Evolutionary conservation across 2,888 invertebrate species (phyloP).

Genomic region (Mimachlamys varia): DNA sequence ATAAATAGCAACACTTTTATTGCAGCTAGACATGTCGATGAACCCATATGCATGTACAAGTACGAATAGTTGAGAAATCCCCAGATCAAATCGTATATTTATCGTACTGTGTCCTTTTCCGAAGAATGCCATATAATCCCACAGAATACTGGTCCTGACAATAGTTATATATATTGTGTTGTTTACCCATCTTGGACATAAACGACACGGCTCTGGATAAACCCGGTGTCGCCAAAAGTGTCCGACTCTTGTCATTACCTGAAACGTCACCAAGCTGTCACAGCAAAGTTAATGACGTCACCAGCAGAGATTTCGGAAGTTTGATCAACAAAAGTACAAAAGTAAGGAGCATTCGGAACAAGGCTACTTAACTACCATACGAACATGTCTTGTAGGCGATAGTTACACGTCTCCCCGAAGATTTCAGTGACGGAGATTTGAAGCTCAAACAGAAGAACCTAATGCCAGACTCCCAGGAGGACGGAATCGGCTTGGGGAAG

Average conservation of each 20-base stretch:
- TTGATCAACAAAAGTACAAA: not conserved
- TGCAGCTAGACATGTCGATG: not conserved
- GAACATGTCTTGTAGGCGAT: not conserved
- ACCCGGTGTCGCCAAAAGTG: not conserved
- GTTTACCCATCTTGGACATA: not conserved
- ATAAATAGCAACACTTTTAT: too few species aligned
- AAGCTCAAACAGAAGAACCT: conserved; percentile 13
- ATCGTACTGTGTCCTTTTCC: not conserved
- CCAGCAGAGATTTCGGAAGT: not conserved
- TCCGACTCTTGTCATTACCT: not conserved
- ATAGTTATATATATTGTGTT: not conserved
- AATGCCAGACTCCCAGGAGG: conserved; percentile 24
- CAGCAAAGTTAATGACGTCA: not conserved
- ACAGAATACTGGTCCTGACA: not conserved
- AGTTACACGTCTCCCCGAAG: not conserved
- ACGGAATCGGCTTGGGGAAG: conserved; percentile 5
- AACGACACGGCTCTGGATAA: not conserved
- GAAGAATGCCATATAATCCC: not conserved
- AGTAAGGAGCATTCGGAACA: not conserved
- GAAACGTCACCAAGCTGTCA: not conserved
- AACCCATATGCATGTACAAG: too few species aligned
- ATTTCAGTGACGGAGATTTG: not conserved
- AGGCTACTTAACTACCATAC: not conserved
- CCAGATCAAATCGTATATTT: not conserved
- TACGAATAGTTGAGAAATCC: not conserved